A percentile compares a stretch with the other conserved stretches of the same genome.
These are phyloP conservation scores for Falco punctatus DNA, from an alignment of 2,113 vertebrate genomes.

Conservation along the genomic window DNA sequence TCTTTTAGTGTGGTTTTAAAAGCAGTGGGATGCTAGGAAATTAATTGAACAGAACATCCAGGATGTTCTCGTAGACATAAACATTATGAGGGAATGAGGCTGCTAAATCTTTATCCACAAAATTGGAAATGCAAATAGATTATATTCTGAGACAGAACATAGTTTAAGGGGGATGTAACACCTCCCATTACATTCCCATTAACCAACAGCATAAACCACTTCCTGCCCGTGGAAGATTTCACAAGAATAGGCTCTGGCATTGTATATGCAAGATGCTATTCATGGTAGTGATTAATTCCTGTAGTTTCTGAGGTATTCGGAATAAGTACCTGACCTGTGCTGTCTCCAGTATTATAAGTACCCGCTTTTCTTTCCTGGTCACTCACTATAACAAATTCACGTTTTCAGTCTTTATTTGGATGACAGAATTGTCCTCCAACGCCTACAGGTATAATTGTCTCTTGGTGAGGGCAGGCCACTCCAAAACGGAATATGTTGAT, in stretches of 20 bases:
- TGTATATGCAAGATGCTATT: not conserved
- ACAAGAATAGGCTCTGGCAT: not conserved
- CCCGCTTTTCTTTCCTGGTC: not conserved
- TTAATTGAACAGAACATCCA: not conserved
- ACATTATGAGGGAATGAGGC: not conserved
- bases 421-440: not conserved
- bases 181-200: not conserved
- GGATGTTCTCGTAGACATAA: not conserved
- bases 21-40: not conserved
- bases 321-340: accelerated
- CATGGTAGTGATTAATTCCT: not conserved
- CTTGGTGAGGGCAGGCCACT: not conserved
- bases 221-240: not conserved
- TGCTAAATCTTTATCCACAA: constrained; percentile 12
- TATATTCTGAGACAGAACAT: not conserved
- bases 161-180: not conserved
- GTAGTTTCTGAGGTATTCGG: not conserved
- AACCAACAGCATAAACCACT: not conserved
- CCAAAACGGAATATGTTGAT: not conserved
- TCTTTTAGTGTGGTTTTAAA: not conserved
- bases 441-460: not conserved
- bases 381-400: not conserved
- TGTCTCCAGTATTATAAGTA: not conserved
- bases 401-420: not conserved
- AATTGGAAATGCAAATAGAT: not conserved